phyloP scores from a whole-genome alignment of 2,797 vertebrate species.

The Sciurus carolinensis region DNA sequence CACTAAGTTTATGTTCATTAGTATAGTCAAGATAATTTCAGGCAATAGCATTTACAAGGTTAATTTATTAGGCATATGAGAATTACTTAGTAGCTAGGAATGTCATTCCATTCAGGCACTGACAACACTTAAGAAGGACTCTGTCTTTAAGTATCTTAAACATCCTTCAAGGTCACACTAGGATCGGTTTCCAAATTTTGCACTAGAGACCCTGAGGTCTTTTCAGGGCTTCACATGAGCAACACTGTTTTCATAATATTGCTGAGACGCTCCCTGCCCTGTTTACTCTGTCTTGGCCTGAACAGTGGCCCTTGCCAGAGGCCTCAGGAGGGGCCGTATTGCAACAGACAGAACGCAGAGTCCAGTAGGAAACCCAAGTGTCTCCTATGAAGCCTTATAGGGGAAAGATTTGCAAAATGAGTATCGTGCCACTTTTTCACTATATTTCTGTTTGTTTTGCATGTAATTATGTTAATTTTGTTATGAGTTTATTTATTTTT shows the following conservation, averaged over 20 bases:
- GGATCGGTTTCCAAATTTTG: not conserved
- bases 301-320: not conserved
- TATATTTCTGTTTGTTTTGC: not conserved
- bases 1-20: not conserved
- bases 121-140: not conserved
- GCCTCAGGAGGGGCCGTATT: not conserved
- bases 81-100: not conserved
- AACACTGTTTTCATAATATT: not conserved
- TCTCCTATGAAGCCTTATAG: not conserved
- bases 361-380: not conserved
- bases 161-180: not conserved
- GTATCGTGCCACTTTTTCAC: not conserved
- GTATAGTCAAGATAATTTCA: not conserved
- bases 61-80: not conserved
- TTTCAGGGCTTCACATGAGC: not conserved
- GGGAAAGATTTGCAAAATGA: not conserved
- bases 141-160: not conserved
- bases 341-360: not conserved
- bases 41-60: not conserved
- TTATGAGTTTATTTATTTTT: not conserved
- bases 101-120: not conserved
- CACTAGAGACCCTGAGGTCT: not conserved
- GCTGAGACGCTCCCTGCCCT: not conserved
- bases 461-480: not conserved
- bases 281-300: no score